phyloP scores from a whole-genome alignment of 2,888 invertebrate genomes.

The Matsumyia berberina region DNA sequence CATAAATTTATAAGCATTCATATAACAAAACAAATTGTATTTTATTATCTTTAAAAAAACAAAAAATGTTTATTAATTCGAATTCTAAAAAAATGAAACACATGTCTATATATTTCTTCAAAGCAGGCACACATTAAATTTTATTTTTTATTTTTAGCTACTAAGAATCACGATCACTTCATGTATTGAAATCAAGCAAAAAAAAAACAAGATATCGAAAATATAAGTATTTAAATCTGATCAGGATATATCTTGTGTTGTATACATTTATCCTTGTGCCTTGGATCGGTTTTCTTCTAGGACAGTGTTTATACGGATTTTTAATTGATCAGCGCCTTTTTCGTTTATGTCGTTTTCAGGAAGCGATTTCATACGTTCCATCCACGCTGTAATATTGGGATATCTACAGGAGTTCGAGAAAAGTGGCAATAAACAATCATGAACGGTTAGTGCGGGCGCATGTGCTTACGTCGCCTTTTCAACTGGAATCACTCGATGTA shows the following conservation, averaged over 20 bases:
- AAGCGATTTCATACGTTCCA: constrained; percentile 80
- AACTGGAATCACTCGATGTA: constrained; percentile 82
- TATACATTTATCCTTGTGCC: constrained; percentile 29
- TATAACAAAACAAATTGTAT: constrained; percentile 55
- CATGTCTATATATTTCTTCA: constrained; percentile 51
- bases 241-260: neutral
- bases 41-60: constrained; percentile 56
- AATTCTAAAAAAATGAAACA: constrained; percentile 53
- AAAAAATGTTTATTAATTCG: constrained; percentile 39
- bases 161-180: constrained; percentile 64
- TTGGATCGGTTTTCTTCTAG: constrained; percentile 79
- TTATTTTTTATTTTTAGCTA: constrained; percentile 56
- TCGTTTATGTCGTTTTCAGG: constrained; percentile 82
- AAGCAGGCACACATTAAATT: constrained; percentile 67
- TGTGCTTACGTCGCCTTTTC: constrained; percentile 77
- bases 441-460: neutral
- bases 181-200: constrained; percentile 55
- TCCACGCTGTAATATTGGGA: constrained; percentile 80
- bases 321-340: constrained; percentile 80
- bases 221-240: constrained; percentile 58
- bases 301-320: constrained; percentile 78
- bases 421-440: neutral
- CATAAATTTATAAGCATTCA: constrained; percentile 50
- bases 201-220: constrained; percentile 34
- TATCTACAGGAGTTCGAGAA: constrained; percentile 73